phyloP scores from a whole-genome alignment of 1,140 invertebrate genomes.

The Brachionus rubens region DNA sequence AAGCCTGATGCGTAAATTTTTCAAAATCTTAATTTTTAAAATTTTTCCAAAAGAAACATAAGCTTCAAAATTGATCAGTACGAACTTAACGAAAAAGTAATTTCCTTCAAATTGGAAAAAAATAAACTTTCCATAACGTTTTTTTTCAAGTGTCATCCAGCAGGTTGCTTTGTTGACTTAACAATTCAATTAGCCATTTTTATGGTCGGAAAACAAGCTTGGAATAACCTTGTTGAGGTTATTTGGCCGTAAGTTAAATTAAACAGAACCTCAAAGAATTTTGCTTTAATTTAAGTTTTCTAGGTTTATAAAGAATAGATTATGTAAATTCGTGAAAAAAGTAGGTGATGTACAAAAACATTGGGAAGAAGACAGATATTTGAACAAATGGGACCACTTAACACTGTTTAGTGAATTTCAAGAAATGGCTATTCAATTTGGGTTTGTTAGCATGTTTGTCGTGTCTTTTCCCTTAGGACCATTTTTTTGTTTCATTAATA shows the following conservation, averaged over 20 bases:
- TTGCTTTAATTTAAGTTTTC: background rate
- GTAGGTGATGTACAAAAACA: background rate
- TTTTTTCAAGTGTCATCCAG: constrained; percentile 16
- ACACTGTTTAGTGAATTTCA: background rate
- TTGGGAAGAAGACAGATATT: background rate
- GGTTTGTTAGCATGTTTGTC: constrained; percentile 31
- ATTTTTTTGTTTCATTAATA: constrained; percentile 76
- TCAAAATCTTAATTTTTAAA: constrained; percentile 25
- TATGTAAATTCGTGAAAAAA: background rate
- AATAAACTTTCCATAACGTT: background rate
- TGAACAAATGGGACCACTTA: background rate
- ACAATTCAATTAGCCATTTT: constrained; percentile 40
- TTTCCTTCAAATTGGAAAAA: background rate
- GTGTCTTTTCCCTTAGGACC: constrained; percentile 65
- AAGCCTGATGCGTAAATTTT: constrained; percentile 15
- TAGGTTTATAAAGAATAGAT: background rate
- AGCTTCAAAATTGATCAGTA: background rate
- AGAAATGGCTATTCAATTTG: constrained; percentile 44
- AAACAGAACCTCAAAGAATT: background rate
- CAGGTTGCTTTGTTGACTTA: constrained; percentile 30
- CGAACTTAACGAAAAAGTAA: background rate
- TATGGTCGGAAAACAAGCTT: constrained; percentile 38
- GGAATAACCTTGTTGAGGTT: background rate
- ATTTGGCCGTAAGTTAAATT: background rate
- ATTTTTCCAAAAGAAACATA: constrained; percentile 6